Percentiles rank a stretch among this genome's conserved stretches.
Evolutionary conservation across 2,113 vertebrate species (phyloP).

Genomic region (Delphinapterus leucas): DNA sequence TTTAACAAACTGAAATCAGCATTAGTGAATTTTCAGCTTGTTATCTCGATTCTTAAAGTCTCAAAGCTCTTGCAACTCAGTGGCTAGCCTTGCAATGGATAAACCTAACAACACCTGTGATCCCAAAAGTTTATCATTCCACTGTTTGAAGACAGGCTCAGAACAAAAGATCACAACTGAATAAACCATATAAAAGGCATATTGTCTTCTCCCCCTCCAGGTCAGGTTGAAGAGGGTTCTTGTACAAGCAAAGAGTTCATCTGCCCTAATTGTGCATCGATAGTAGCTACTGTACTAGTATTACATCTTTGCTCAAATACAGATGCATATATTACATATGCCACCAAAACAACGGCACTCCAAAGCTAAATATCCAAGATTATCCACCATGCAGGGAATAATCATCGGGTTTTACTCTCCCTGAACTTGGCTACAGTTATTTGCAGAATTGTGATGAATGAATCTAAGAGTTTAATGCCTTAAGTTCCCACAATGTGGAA

Average conservation of each 20-base stretch:
- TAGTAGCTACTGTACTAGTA: neutral
- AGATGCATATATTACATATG: neutral
- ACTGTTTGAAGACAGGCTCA: neutral
- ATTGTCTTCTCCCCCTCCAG: neutral
- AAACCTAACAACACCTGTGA: neutral
- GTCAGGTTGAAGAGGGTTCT: neutral
- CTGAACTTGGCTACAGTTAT: neutral
- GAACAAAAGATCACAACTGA: neutral
- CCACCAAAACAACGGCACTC: neutral
- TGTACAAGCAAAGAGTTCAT: neutral
- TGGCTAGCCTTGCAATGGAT: neutral
- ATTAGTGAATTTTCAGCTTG: neutral
- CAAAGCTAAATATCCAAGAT: neutral
- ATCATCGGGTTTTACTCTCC: neutral
- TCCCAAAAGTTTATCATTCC: neutral
- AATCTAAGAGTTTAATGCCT: neutral
- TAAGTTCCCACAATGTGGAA: neutral
- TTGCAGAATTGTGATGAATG: neutral
- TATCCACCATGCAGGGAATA: neutral
- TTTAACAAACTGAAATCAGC: constrained; percentile 1
- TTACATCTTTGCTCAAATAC: neutral
- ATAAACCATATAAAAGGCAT: neutral
- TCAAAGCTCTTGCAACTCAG: neutral
- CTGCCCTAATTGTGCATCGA: neutral
- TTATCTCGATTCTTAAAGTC: neutral